Conservation (phyloP, 2,888 invertebrate species). For the Cheilosia variabilis region DNA sequence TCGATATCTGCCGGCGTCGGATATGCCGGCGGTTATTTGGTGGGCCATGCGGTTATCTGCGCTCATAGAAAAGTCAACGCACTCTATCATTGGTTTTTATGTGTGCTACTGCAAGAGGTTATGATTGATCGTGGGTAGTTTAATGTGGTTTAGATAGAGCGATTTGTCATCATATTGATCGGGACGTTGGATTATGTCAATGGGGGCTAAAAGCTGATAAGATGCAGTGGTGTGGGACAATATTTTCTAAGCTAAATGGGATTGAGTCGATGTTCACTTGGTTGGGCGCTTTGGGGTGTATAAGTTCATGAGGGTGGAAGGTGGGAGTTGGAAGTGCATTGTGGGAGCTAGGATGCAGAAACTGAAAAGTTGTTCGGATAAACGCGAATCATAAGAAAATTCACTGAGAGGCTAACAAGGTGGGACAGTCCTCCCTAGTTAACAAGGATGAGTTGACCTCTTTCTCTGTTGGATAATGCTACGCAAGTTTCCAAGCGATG, state of each 20-base stretch:
- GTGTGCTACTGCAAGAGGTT: constrained; percentile 68
- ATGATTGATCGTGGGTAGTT: constrained; percentile 70
- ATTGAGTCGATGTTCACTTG: too few relatives aligned
- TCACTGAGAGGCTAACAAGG: too few relatives aligned
- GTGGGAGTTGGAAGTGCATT: too few relatives aligned
- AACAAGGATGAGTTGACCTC: too few relatives aligned
- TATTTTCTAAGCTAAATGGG: not conserved
- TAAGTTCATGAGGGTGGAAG: too few relatives aligned
- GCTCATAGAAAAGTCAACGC: constrained; percentile 69
- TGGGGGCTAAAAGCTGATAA: constrained; percentile 38
- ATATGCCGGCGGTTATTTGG: not conserved
- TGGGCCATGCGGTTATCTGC: constrained; percentile 27
- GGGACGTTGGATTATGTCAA: constrained; percentile 60
- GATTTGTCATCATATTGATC: constrained; percentile 71
- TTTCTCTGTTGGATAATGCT: too few relatives aligned
- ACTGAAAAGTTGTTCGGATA: too few relatives aligned
- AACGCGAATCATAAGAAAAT: too few relatives aligned
- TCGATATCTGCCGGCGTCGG: constrained; percentile 16
- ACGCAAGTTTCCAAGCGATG: too few relatives aligned
- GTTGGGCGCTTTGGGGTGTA: too few relatives aligned
- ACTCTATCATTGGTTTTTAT: constrained; percentile 65
- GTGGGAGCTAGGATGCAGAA: too few relatives aligned
- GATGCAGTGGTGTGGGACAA: not conserved
- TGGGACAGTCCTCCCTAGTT: too few relatives aligned
- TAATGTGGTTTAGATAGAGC: constrained; percentile 69